Conservation (phyloP, 2,888 invertebrate genomes). For the Proisotoma minuta region DNA sequence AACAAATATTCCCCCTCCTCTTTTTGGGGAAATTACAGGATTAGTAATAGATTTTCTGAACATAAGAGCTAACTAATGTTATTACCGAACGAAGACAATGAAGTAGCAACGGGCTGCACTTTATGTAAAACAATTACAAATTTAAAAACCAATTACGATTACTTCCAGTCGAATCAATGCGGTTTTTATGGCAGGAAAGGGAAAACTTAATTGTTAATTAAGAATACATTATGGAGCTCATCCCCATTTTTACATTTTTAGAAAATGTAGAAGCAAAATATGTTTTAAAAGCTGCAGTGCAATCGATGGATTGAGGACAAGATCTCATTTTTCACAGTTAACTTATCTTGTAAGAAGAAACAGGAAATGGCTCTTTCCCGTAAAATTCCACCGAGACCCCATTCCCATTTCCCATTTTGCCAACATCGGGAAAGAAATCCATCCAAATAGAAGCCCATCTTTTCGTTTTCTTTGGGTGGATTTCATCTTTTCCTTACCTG, state of each 20-base stretch:
- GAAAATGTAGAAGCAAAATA: background rate
- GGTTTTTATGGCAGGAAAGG: background rate
- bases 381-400: background rate
- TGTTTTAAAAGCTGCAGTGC: background rate
- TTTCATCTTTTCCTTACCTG: background rate
- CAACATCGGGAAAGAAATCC: background rate
- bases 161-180: too few relatives aligned
- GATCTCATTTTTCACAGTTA: background rate
- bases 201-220: background rate
- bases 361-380: background rate
- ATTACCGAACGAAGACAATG: too few relatives aligned
- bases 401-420: background rate
- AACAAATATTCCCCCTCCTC: background rate
- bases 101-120: too few relatives aligned
- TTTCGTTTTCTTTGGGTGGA: background rate
- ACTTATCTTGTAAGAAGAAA: background rate
- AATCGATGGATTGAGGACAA: background rate
- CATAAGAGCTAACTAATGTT: too few relatives aligned
- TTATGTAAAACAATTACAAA: too few relatives aligned
- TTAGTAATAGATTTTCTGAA: background rate
- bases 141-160: too few relatives aligned
- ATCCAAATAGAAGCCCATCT: background rate
- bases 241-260: background rate
- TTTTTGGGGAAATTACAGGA: background rate
- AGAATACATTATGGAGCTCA: too few relatives aligned